A percentile compares a stretch with the other conserved stretches of the same genome.
Conservation (phyloP, 2,888 invertebrate genomes). For the Dendrolimus pini region DNA sequence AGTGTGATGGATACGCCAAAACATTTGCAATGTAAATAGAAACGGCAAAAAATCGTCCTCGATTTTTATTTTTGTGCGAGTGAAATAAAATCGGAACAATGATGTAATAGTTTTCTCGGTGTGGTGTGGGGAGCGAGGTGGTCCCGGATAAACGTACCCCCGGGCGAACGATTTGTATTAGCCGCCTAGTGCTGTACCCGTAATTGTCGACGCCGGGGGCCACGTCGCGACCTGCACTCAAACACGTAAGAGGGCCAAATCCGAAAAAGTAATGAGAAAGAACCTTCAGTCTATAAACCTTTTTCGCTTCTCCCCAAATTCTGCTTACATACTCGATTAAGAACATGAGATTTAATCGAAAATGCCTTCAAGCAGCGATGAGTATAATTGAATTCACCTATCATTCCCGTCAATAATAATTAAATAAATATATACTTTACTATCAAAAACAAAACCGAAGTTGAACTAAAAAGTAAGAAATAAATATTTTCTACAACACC, state of each 20-base stretch:
- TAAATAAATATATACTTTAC: too few species aligned
- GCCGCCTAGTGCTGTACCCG: constrained; percentile 67
- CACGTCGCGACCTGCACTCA: constrained; percentile 52
- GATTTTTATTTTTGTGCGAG: constrained; percentile 32
- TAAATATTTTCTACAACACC: too few species aligned
- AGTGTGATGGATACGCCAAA: constrained; percentile 17
- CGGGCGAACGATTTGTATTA: constrained; percentile 72
- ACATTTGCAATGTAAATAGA: constrained; percentile 20
- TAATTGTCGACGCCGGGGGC: constrained; percentile 69
- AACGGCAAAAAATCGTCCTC: constrained; percentile 22
- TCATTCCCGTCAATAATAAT: neutral
- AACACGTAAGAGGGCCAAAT: constrained; percentile 51
- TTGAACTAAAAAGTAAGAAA: too few species aligned
- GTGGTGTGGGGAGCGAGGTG: constrained; percentile 32
- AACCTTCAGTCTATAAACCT: constrained; percentile 35
- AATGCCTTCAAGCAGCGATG: neutral
- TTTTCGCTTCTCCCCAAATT: constrained; percentile 24
- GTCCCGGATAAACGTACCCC: constrained; percentile 60
- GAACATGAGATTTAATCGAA: neutral
- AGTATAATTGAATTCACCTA: neutral
- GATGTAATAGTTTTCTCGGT: constrained; percentile 59
- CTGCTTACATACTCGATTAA: constrained; percentile 16
- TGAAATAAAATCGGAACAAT: constrained; percentile 43
- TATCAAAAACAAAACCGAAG: too few species aligned
- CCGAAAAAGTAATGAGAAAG: constrained; percentile 44